These are phyloP conservation scores for Leucophenga montana DNA, from an alignment of 2,888 invertebrate genomes.

Conservation along the genomic window DNA sequence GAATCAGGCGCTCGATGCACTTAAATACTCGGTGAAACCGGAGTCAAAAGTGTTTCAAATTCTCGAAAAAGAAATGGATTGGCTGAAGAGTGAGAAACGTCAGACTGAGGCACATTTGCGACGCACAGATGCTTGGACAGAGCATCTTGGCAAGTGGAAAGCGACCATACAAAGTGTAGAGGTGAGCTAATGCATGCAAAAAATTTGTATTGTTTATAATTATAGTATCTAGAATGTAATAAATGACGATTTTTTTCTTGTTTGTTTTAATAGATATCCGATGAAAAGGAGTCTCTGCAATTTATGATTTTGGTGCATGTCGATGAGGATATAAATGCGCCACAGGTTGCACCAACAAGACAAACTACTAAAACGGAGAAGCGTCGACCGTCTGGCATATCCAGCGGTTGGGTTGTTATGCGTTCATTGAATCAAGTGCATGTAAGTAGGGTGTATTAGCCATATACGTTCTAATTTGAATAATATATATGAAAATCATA, in stretches of 20 bases:
- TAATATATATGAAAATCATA: conserved; percentile 51
- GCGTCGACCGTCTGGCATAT: conserved; percentile 74
- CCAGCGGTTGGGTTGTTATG: conserved; percentile 81
- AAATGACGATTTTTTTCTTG: conserved; percentile 4
- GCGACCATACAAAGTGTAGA: conserved; percentile 89
- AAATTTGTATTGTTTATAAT: not conserved
- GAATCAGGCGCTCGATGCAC: conserved; percentile 85
- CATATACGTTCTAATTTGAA: not conserved
- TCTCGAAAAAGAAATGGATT: conserved; percentile 88
- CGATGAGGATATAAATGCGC: conserved; percentile 74
- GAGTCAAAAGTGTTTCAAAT: conserved; percentile 86
- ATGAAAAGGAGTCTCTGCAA: conserved; percentile 77
- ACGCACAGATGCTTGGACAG: conserved; percentile 91
- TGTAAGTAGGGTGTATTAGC: conserved; percentile 66
- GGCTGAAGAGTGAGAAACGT: conserved; percentile 85
- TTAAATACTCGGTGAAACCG: conserved; percentile 86
- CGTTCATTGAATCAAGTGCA: conserved; percentile 78
- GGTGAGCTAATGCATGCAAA: conserved; percentile 74
- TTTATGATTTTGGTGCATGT: conserved; percentile 89
- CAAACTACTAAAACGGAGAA: conserved; percentile 62
- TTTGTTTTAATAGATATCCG: conserved; percentile 61
- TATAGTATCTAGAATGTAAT: not conserved
- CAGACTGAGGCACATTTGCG: conserved; percentile 88
- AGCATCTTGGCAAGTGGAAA: conserved; percentile 90
- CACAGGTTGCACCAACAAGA: conserved; percentile 57